Base-by-base conservation (phyloP, 1,140 invertebrate genomes). In the Drosophila burlai region DNA sequence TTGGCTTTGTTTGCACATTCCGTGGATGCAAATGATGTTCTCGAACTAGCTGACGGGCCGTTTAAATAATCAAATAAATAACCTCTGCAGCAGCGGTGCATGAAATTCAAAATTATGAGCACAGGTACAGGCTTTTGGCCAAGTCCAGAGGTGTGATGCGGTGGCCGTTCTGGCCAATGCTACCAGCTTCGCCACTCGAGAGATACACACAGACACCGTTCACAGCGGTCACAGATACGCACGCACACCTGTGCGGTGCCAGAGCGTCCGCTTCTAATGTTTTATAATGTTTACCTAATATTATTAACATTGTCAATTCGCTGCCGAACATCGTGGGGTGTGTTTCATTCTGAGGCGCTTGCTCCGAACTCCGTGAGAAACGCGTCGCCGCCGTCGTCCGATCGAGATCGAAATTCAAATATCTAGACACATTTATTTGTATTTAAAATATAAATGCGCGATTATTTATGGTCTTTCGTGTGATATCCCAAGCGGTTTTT, bases 201-300 rank as follows among this genome's bases (percentile, higher is more conserved):
- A 60, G 38, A 68, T 49, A 71, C 24, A 50, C n/a, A 10, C 10
- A 36, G 34, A 36, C 3, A 34, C n/a, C 16, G 24, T 18, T 5
- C 49, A 1, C 9, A 0, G 5, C 5, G 31, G n/a, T 11, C 72
- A 66, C 31, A 65, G 49, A 61, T 47, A 61, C 42, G 65, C 45
- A 67, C 63, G 50, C 66, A 71, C 42, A 71, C 58, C 24, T 24
- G 49, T 26, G 42, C 59, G 45, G 11, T 13, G 46, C 40, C 54
- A 45, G 61, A 49, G 61, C 81, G 65, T 58, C 40, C 50, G 83
- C 73, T 86, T 90, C 81, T 80, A 92, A 92, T 90, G 87, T 92
- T 92, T 92, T 92, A 86, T 82, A 92, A 92, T 91, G 91, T 92
- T 92, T 92, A 91, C 76, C 86, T 90, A 84, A 83, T 92, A 90